These are phyloP conservation scores for Tetrapedia diversipes DNA, from an alignment of 2,888 invertebrate genomes.

Conservation along the genomic window DNA sequence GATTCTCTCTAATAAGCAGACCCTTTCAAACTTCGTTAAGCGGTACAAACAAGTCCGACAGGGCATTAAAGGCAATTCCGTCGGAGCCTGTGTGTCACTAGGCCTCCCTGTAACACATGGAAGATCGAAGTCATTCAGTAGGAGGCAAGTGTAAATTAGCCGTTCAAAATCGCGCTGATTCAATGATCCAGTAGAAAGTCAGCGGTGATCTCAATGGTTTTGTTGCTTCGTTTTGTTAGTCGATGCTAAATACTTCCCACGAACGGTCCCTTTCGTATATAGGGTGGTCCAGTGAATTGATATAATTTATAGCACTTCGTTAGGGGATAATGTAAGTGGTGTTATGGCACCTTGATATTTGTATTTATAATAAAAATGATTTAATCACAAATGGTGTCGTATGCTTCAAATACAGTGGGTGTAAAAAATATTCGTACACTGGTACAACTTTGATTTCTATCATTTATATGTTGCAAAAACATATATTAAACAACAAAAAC, in stretches of 20 bases:
- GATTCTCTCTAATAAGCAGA: slow-evolving; percentile 63
- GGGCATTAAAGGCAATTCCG: slow-evolving; percentile 43
- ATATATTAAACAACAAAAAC: too few species aligned
- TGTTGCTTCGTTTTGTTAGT: slow-evolving; percentile 2
- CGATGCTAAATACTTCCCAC: slow-evolving; percentile 14
- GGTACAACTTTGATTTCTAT: too few species aligned
- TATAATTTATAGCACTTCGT: not conserved
- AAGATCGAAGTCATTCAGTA: slow-evolving; percentile 22
- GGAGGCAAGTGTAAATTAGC: slow-evolving; percentile 29
- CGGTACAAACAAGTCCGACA: slow-evolving; percentile 42
- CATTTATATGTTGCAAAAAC: too few species aligned
- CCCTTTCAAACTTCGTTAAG: slow-evolving; percentile 75
- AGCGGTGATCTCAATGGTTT: not conserved
- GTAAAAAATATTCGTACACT: too few species aligned
- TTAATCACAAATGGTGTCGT: too few species aligned
- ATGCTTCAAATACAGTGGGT: too few species aligned
- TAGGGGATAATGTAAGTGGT: too few species aligned
- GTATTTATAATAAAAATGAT: too few species aligned
- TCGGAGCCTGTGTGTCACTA: slow-evolving; percentile 35
- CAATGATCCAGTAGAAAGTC: slow-evolving; percentile 9
- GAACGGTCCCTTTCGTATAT: not conserved
- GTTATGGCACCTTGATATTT: too few species aligned
- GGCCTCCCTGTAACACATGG: slow-evolving; percentile 16
- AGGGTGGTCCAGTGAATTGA: not conserved
- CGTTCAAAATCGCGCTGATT: slow-evolving; percentile 11